A percentile compares a stretch with the other conserved stretches of the same genome.
These are phyloP conservation scores for Oceanodroma leucorhoa DNA, from an alignment of 2,797 vertebrate species.

Conservation along the genomic window DNA sequence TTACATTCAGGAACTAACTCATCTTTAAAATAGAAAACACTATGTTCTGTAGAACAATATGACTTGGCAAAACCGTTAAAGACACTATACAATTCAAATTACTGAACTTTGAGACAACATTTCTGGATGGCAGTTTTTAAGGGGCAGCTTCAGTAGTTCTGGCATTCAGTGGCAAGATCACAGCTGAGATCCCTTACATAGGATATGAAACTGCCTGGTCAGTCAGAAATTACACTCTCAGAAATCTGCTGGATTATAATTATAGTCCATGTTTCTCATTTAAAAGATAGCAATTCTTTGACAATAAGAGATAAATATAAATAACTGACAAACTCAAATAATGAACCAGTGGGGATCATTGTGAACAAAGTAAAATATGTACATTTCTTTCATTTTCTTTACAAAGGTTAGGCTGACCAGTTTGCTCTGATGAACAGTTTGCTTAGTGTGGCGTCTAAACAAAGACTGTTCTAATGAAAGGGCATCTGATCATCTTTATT, in stretches of 20 bases:
- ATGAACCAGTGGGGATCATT: background rate
- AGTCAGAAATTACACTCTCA: background rate
- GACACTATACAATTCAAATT: background rate
- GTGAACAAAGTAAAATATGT: background rate
- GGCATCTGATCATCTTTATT: background rate
- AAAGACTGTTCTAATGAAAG: background rate
- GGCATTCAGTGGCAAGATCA: background rate
- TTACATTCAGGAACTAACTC: background rate
- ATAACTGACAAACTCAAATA: background rate
- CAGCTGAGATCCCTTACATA: background rate
- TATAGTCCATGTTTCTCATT: background rate
- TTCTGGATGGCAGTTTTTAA: background rate
- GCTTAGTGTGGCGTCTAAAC: background rate
- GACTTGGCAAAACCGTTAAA: background rate
- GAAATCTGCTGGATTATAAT: background rate
- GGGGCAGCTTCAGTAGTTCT: background rate
- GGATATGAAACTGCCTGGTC: background rate
- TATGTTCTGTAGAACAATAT: background rate
- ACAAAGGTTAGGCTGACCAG: background rate
- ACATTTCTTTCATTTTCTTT: background rate
- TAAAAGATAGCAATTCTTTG: background rate
- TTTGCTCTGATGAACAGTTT: background rate
- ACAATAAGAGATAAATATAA: background rate
- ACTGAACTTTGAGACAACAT: background rate
- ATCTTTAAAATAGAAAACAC: background rate